Conservation (phyloP, 2,113 vertebrate species). For the Ardeotis arabs region DNA sequence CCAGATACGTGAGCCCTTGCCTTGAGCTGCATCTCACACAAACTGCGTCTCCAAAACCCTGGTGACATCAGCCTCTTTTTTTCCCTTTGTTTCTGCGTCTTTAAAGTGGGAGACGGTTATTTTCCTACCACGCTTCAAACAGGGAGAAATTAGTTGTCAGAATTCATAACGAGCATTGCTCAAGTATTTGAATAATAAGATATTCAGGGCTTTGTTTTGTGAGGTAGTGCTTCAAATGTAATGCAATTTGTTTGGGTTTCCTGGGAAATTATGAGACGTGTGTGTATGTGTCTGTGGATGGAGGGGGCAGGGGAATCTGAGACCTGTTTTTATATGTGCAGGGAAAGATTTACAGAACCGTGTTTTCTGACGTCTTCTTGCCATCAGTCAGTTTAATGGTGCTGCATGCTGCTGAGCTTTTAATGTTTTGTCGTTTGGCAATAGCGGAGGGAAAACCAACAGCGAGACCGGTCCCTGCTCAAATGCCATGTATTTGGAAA, state of each 20-base stretch:
- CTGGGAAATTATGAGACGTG: not conserved
- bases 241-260: constrained; percentile 5
- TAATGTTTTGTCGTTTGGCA: not conserved
- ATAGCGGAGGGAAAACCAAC: not conserved
- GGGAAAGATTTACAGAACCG: not conserved
- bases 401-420: not conserved
- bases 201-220: not conserved
- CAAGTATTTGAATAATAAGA: not conserved
- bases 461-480: not conserved
- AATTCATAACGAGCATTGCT: not conserved
- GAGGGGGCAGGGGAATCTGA: constrained; percentile 13
- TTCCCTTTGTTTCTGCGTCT: not conserved
- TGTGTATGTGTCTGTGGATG: not conserved
- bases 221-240: not conserved
- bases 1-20: not conserved
- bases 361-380: constrained; percentile 30
- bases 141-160: not conserved
- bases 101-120: constrained; percentile 5
- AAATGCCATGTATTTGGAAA: not conserved
- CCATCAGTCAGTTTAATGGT: constrained; percentile 56
- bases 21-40: not conserved
- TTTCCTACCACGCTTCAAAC: not conserved
- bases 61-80: constrained; percentile 23
- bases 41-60: not conserved
- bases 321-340: not conserved